Percentiles rank a stretch among this genome's conserved stretches.
Evolutionary conservation across 2,113 vertebrate species (phyloP).

Genomic region (Propithecus coquereli): DNA sequence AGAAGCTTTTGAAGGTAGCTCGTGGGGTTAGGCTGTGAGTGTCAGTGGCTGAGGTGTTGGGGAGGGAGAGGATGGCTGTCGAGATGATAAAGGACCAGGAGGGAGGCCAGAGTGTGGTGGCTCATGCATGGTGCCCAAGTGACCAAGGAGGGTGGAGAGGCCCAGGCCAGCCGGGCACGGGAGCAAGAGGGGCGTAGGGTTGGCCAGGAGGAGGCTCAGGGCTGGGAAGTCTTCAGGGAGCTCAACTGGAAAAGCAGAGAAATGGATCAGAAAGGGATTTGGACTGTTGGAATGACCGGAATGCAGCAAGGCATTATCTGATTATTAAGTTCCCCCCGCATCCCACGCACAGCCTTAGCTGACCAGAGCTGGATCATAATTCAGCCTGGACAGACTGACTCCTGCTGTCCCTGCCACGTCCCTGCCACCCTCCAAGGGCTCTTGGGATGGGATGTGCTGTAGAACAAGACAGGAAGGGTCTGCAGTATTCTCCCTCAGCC

Average conservation of each 20-base stretch:
- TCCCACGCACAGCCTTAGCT: not conserved
- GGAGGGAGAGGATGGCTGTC: not conserved
- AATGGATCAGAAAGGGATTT: slow-evolving; percentile 1
- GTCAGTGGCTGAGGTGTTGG: not conserved
- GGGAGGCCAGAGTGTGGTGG: not conserved
- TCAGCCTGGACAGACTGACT: not conserved
- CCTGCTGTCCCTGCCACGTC: not conserved
- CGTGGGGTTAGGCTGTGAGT: not conserved
- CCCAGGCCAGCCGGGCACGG: not conserved
- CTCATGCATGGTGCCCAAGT: not conserved
- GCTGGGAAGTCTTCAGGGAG: not conserved
- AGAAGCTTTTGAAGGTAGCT: not conserved
- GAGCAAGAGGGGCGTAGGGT: not conserved
- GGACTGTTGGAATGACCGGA: not conserved
- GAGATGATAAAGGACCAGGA: not conserved
- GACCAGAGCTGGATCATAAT: not conserved
- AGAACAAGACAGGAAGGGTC: not conserved
- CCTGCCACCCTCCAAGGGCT: not conserved
- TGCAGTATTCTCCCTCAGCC: not conserved
- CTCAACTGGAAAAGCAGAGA: not conserved
- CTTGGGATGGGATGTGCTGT: not conserved
- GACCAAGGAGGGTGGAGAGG: not conserved
- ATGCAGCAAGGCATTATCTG: not conserved
- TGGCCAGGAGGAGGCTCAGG: not conserved
- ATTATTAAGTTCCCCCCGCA: not conserved